Base-by-base conservation (phyloP, 2,113 vertebrate genomes). In the Ctenodactylus gundi region DNA sequence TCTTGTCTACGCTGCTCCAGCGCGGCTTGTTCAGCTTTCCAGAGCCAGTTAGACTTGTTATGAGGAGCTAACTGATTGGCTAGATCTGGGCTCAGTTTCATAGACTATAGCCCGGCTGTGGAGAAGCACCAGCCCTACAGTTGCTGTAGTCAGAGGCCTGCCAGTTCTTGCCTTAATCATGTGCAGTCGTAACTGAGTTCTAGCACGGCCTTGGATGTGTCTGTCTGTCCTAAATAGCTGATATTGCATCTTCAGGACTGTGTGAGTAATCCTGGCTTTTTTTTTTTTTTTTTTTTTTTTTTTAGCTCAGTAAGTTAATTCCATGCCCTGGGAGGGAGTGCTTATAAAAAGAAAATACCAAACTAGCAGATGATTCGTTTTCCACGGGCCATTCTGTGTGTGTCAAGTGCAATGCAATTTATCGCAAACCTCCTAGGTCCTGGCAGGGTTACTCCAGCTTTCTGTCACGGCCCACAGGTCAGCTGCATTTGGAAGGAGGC, bases 41-140 rank as follows among this genome's bases (percentile, higher is more conserved):
- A 60, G 96, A 98, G 98, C 98, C 98, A 98, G 98, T 98, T 98
- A 97, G 97, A 98, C 98, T 98, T 98, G 98, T 98, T 98, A 98
- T 97, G 96, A 97, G 98, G 93, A 98, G 98, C 96, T 85, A 94
- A 97, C 12, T 0, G 96, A 98, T 98, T 98, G 98, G 98, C 94
- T 98, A 97, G 89, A 96, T 94, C 96, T 91, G 82, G 92, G 97
- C 97, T 98, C 97, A 1, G 76, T 98, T 98, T 98, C 98, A 98
- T 98, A 98, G 98, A 98, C 98, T 97, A 97, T 89, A 98, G 96
- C 91, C 96, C 93, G 77, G 97, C 98, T 93, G 97, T 97, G 94
- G n/a, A 96, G 23, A 15, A 98, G 97, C 98, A 96, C 95, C 96
- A 98, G 97, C 95, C 93, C 90, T 97, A 96, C 96, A 94, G 97